Evolutionary conservation across 2,113 vertebrate genomes (phyloP), one percentile per base, ranked within the genome.

Genomic region (Cinclus mexicanus): DNA sequence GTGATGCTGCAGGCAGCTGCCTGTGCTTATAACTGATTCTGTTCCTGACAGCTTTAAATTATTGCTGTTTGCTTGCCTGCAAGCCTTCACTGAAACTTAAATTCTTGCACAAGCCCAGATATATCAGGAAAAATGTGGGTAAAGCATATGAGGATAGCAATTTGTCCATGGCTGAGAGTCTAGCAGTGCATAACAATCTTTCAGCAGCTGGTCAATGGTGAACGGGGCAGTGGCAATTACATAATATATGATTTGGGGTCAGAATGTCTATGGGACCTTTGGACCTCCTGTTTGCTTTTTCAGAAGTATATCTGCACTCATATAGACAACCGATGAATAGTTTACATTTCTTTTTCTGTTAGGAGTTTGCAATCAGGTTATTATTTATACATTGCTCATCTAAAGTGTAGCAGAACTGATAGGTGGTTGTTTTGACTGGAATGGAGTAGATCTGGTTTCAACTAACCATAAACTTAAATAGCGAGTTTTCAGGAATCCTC

Each of bases 1-100:
- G 3, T 35, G 37, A 85, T 91, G 44, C 87, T 93, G 78, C 61
- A 83, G 86, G 80, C 89, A 78, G 68, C 57, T 85, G 49, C 84
- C 67, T 82, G 18, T 46, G 21, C 70, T 65, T 77, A 55, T 71
- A 72, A 69, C 57, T 44, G 61, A 87, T 94, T 80, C 64, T 63
- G 33, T 47, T 92, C 74, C 39, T 88, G 92, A 80, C 91, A 88
- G 75, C 63, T 88, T 93, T 80, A 82, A 95, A 77, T 85, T 61
- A 82, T 70, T 94, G 77, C 89, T 81, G 52, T 90, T 90, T 86
- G 18, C 60, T 83, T 94, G 79, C 71, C 90, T 86, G 68, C 56
- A 81, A 77, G 68, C 59, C 82, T 86, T 90, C 67, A 37, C 39
- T 35, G 79, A 87, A 80, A 55, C 81, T 52, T 47, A 81, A 94